These are phyloP conservation scores for Genyomyrus donnyi DNA, from an alignment of 2,113 vertebrate genomes.

Conservation along the genomic window DNA sequence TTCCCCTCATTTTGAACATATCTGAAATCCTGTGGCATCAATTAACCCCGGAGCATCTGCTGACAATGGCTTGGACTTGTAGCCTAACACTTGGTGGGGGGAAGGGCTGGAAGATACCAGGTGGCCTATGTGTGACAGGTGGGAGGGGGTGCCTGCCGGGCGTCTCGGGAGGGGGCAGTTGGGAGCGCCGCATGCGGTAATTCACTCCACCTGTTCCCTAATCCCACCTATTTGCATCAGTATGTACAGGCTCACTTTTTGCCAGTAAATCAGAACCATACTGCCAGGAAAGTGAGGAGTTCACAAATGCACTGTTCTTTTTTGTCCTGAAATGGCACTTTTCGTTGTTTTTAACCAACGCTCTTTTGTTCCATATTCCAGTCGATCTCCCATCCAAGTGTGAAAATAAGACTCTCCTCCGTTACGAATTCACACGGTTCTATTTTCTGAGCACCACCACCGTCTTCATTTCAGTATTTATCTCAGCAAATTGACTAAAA, in stretches of 20 bases:
- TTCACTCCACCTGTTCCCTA: not conserved
- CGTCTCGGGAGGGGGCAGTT: not conserved
- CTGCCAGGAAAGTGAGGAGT: not conserved
- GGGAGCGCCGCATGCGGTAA: not conserved
- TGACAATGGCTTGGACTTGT: conserved; percentile 4
- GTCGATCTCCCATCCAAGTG: not conserved
- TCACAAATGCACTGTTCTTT: not conserved
- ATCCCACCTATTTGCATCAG: not conserved
- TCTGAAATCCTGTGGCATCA: not conserved
- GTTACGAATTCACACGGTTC: not conserved
- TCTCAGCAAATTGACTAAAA: not conserved
- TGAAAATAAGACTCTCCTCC: not conserved
- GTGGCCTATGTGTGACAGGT: not conserved
- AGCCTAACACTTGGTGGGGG: not conserved
- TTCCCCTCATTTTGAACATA: not conserved
- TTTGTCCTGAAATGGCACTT: not conserved
- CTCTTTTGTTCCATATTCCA: not conserved
- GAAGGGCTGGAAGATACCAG: not conserved
- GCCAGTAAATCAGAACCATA: not conserved
- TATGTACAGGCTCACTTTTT: not conserved
- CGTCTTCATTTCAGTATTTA: not conserved
- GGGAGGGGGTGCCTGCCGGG: not conserved
- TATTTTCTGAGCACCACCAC: not conserved
- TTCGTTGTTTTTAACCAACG: not conserved
- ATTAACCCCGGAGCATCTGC: not conserved